These are phyloP conservation scores for Oreamnos americanus DNA, from an alignment of 2,113 vertebrate species.

Conservation along the genomic window DNA sequence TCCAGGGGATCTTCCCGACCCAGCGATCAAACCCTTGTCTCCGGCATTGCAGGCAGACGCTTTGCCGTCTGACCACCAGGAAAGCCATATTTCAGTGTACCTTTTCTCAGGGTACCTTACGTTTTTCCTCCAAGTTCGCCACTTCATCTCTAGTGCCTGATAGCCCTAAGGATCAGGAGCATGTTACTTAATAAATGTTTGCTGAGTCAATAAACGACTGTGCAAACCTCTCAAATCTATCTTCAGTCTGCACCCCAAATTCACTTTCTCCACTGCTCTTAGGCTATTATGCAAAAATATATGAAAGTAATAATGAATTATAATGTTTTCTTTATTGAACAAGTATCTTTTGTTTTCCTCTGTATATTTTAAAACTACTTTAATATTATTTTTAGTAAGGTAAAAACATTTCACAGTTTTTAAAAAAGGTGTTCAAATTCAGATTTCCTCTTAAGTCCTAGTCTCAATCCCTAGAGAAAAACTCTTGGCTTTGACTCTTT, in stretches of 20 bases:
- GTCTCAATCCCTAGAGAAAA: background rate
- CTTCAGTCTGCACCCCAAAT: background rate
- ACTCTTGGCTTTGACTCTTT: background rate
- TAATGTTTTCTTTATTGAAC: background rate
- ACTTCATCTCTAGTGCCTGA: background rate
- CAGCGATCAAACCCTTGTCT: no score
- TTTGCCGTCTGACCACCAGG: no score
- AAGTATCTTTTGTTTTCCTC: background rate
- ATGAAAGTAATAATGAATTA: background rate
- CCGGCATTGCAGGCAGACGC: no score
- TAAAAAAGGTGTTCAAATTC: background rate
- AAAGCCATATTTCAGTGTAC: background rate
- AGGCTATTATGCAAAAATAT: background rate
- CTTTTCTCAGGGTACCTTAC: background rate
- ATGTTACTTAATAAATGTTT: background rate
- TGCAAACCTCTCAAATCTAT: background rate
- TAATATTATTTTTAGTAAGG: conserved; percentile 20
- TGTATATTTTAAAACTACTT: background rate
- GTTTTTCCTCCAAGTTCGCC: background rate
- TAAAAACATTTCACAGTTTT: background rate
- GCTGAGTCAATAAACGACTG: background rate
- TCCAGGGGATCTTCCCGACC: no score
- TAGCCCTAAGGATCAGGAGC: background rate
- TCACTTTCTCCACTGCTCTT: background rate
- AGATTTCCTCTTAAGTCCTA: background rate